Conservation (phyloP, 2,888 invertebrate genomes). For the Lepetodrilus schrolli region DNA sequence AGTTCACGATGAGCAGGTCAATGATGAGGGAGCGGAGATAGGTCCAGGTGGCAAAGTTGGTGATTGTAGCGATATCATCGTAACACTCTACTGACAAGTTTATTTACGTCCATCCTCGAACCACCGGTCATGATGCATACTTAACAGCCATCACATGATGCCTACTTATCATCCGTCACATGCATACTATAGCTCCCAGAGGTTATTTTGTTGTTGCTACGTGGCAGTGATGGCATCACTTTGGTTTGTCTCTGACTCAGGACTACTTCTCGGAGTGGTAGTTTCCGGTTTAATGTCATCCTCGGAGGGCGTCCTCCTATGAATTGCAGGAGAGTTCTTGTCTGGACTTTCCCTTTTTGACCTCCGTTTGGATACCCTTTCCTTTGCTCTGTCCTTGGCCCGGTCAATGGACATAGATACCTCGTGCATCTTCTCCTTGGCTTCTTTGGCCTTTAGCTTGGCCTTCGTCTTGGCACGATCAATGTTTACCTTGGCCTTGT, state of each 20-base stretch:
- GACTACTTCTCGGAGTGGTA: not conserved
- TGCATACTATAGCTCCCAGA: too few relatives aligned
- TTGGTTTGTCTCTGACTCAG: not conserved
- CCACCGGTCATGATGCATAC: too few relatives aligned
- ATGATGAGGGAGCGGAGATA: too few relatives aligned
- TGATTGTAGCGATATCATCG: too few relatives aligned
- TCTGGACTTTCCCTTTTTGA: not conserved
- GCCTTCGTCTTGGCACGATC: constrained; percentile 44
- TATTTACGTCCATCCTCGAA: too few relatives aligned
- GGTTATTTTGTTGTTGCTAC: not conserved
- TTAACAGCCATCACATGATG: too few relatives aligned
- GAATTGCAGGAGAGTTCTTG: not conserved
- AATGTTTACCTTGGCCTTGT: constrained; percentile 58
- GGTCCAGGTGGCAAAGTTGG: too few relatives aligned
- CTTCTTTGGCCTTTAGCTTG: constrained; percentile 38
- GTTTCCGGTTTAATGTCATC: constrained; percentile 3
- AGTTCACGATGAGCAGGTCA: too few relatives aligned
- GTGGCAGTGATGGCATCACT: not conserved
- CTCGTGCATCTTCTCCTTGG: constrained; percentile 47
- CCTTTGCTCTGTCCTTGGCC: constrained; percentile 56
- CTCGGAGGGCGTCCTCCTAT: not conserved
- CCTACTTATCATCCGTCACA: too few relatives aligned
- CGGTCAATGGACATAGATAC: constrained; percentile 29
- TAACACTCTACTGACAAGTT: too few relatives aligned
- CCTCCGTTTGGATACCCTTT: constrained; percentile 50